phyloP scores from a whole-genome alignment of 2,113 vertebrate species.

The Hippocampus barbouri region DNA sequence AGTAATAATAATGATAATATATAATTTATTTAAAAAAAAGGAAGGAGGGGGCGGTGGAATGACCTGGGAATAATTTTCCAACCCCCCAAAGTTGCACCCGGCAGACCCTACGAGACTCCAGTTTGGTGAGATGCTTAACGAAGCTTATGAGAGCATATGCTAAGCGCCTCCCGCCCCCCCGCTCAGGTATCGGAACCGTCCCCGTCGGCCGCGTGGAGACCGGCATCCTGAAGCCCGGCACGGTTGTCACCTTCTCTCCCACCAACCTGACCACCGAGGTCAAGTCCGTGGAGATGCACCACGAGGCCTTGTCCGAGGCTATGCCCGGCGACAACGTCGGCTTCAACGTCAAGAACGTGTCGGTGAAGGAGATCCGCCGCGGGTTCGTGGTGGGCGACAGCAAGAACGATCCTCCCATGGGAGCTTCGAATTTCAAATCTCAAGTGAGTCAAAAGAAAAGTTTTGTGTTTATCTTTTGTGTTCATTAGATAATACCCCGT shows the following conservation, averaged over 20 bases:
- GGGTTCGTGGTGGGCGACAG: constrained; percentile 78
- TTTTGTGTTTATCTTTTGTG: too few species aligned
- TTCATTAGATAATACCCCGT: not conserved
- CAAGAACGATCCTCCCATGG: constrained; percentile 75
- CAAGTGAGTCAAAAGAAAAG: constrained; percentile 57
- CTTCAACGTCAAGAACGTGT: constrained; percentile 79
- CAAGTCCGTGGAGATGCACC: constrained; percentile 81
- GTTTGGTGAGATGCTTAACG: too few species aligned
- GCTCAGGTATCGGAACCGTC: constrained; percentile 76
- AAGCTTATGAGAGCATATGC: too few species aligned
- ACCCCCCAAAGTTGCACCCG: too few species aligned
- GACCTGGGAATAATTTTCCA: too few species aligned
- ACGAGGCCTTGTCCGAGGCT: constrained; percentile 73
- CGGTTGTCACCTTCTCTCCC: constrained; percentile 79
- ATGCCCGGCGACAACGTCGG: constrained; percentile 77
- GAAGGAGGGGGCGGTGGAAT: too few species aligned
- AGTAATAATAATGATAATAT: too few species aligned
- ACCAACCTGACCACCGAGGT: constrained; percentile 77
- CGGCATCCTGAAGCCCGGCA: constrained; percentile 73
- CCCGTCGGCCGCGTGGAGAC: constrained; percentile 79
- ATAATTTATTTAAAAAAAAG: too few species aligned
- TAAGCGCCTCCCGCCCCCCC: not conserved
- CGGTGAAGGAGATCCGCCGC: constrained; percentile 77
- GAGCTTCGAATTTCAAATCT: constrained; percentile 70
- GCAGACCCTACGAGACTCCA: too few species aligned